Evolutionary conservation across 2,113 vertebrate species (phyloP).

Genomic region (Garra rufa): DNA sequence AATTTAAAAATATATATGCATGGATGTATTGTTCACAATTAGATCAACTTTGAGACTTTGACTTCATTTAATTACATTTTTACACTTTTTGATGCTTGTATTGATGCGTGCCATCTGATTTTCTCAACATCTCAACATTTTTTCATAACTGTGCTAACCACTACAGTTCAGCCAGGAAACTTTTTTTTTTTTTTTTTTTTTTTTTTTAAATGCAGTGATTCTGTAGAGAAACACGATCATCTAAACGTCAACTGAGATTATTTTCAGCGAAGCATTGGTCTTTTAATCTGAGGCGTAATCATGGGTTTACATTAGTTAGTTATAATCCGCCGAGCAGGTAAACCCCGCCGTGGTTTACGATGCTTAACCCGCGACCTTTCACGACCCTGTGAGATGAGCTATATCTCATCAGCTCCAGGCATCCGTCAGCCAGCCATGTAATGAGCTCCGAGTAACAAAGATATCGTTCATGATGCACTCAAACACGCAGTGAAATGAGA

Average conservation of each 20-base stretch:
- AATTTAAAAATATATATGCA: not conserved
- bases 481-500: conserved; percentile 60
- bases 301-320: conserved; percentile 16
- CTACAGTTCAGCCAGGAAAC: not conserved
- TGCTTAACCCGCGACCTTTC: conserved; percentile 69
- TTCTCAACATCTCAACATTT: not conserved
- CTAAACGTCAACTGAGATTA: not conserved
- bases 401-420: conserved; percentile 66
- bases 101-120: not conserved
- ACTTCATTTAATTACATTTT: not conserved
- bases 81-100: not conserved
- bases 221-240: conserved; percentile 9
- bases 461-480: conserved; percentile 58
- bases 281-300: conserved; percentile 27
- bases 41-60: too few species aligned
- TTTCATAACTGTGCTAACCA: not conserved
- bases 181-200: not conserved
- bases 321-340: conserved; percentile 26
- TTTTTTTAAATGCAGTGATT: not conserved
- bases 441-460: conserved; percentile 74
- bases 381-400: conserved; percentile 75
- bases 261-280: not conserved
- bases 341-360: conserved; percentile 40
- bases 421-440: conserved; percentile 75
- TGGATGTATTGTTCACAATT: not conserved